These are phyloP conservation scores for Poecilobothrus nobilitatus DNA, from an alignment of 2,888 invertebrate genomes.

Conservation along the genomic window DNA sequence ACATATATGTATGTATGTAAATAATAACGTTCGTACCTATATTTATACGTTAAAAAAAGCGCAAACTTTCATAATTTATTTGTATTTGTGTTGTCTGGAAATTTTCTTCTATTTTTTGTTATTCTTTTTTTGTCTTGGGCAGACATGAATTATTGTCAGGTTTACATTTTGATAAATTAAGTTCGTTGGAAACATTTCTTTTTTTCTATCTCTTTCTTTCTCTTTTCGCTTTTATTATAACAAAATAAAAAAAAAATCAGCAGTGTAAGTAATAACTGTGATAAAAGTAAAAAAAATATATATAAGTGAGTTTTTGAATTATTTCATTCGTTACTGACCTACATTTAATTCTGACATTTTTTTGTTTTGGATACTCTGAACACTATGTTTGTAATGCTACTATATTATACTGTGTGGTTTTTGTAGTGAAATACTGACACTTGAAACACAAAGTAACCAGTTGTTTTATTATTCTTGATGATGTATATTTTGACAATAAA, in stretches of 20 bases:
- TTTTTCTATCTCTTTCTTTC: neutral
- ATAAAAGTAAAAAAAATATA: neutral
- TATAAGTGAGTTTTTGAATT: neutral
- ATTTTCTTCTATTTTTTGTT: neutral
- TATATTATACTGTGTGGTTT: too few species aligned
- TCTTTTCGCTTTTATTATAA: neutral
- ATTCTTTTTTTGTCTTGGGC: neutral
- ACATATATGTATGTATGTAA: neutral
- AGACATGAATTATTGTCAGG: conserved; percentile 6
- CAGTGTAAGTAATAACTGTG: neutral
- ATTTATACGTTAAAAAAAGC: neutral
- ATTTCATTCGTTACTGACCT: neutral
- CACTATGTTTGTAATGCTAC: too few species aligned
- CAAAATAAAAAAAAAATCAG: neutral
- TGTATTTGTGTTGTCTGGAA: conserved; percentile 4
- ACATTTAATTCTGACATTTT: conserved; percentile 4
- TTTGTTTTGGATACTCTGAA: neutral
- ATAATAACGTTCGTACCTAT: too few species aligned
- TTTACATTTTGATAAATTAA: conserved; percentile 6
- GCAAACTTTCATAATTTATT: neutral
- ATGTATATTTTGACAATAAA: neutral
- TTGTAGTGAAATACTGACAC: neutral
- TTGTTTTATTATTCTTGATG: neutral
- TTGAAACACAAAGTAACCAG: neutral
- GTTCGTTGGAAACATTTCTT: neutral